A percentile compares a stretch with the other conserved stretches of the same genome.
Conservation (phyloP, 2,113 vertebrate genomes). For the Mugil cephalus region DNA sequence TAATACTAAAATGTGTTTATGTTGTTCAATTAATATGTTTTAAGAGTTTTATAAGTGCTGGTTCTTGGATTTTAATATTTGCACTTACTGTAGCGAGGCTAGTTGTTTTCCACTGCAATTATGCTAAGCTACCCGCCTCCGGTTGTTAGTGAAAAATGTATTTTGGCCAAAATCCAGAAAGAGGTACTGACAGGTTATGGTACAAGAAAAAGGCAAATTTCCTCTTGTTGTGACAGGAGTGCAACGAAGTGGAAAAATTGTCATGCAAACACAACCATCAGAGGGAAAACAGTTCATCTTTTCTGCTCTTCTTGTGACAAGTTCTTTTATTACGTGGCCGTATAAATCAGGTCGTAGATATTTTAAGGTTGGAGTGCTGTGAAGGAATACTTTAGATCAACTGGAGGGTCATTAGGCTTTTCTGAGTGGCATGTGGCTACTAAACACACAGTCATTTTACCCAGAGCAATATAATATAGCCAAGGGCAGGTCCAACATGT, state of each 20-base stretch:
- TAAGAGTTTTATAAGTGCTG: no score
- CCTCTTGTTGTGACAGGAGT: background rate
- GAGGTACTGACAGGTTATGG: background rate
- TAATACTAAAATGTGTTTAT: no score
- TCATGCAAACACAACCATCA: slow-evolving; percentile 10
- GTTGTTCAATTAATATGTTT: no score
- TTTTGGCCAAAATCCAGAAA: no score
- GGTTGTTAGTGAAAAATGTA: background rate
- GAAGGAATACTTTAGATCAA: slow-evolving; percentile 36
- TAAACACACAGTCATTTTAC: slow-evolving; percentile 29
- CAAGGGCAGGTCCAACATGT: slow-evolving; percentile 23
- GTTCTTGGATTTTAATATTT: no score
- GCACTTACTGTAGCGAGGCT: background rate
- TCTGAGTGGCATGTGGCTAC: slow-evolving; percentile 30
- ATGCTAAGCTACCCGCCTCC: background rate
- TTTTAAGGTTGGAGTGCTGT: slow-evolving; percentile 13
- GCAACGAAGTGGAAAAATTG: slow-evolving; percentile 4
- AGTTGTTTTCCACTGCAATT: background rate
- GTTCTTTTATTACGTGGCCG: background rate
- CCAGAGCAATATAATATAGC: slow-evolving; percentile 5
- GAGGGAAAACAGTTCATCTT: background rate
- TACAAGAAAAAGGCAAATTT: background rate
- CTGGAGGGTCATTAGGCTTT: slow-evolving; percentile 37
- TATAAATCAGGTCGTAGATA: slow-evolving; percentile 1
- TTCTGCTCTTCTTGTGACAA: slow-evolving; percentile 21